Conservation (phyloP, 2,797 vertebrate genomes). For the Mormyrops boulengeri region DNA sequence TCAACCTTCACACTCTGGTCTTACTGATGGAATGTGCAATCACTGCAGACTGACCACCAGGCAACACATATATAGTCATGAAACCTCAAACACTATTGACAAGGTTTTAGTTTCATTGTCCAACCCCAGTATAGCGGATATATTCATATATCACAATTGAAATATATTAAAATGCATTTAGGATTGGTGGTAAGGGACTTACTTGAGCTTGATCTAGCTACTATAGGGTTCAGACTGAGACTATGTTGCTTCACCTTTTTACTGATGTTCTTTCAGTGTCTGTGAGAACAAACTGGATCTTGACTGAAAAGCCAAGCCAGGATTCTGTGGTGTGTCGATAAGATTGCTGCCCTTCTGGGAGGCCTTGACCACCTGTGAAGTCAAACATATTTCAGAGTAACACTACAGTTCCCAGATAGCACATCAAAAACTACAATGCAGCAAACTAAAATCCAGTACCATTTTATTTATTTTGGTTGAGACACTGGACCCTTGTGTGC, state of each 20-base stretch:
- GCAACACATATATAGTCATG: not conserved
- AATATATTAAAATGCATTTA: constrained; percentile 1
- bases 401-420: not conserved
- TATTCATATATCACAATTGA: not conserved
- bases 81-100: not conserved
- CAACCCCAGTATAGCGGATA: not conserved
- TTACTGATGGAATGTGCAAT: no score
- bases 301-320: not conserved
- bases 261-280: not conserved
- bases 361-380: not conserved
- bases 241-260: not conserved
- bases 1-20: no score
- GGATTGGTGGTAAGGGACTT: not conserved
- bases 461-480: not conserved
- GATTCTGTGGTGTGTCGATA: not conserved
- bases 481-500: not conserved
- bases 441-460: not conserved
- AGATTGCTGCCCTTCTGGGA: not conserved
- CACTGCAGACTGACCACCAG: not conserved
- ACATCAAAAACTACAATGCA: not conserved
- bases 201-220: not conserved
- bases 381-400: not conserved
- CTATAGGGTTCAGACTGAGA: not conserved
- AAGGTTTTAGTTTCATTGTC: not conserved
- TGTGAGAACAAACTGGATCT: not conserved